Evolutionary conservation across 2,888 invertebrate genomes (phyloP), one percentile per base, ranked within the genome.

Genomic region (Abrostola triplasia): DNA sequence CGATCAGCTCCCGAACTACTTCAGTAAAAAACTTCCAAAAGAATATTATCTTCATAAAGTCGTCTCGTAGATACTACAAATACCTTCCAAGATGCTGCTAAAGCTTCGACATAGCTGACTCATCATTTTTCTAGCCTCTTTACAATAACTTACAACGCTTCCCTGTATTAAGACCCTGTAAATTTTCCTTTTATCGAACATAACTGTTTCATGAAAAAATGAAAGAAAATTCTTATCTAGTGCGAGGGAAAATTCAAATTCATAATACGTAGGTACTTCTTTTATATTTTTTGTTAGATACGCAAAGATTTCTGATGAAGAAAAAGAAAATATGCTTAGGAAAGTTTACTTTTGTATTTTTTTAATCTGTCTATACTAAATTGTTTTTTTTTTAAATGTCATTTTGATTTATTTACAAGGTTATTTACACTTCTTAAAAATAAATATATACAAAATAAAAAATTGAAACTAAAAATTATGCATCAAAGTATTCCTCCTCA

Each of bases 41-140:
- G 55, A 61, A 72, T 55, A 65, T 61, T 58, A 66, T 71, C 38
- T 44, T 7, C 41, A 61, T 71, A 72, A 71, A 75, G 37, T 36
- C 49, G 40, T 24, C 12, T 47, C 47, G 56, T 55, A 63, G 48
- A 58, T 24, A 47, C 42, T 61, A 10, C 40, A 61, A 59, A 69
- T 77, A 65, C 54, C 53, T 61, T 13, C 41, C 41, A 24, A 42
- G 61, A 64, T 61, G 56, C 56, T 36, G 35, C 52, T 59, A 48
- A 72, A 67, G 72, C 54, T 67, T 48, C 40, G 2, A 11, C 56
- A 62, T 64, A 57, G 71, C 70, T 0, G 52, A 37, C 51, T 76
- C 73, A 69, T 76, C 77, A 76, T 77, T 76, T 72, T 55, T 62
- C 62, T 65, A 68, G 56, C 55, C 61, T 57, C 11, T 41, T 42